Evolutionary conservation across 2,888 invertebrate genomes (phyloP), one percentile per base, ranked within the genome.

Genomic region (Syrista parreyssii): DNA sequence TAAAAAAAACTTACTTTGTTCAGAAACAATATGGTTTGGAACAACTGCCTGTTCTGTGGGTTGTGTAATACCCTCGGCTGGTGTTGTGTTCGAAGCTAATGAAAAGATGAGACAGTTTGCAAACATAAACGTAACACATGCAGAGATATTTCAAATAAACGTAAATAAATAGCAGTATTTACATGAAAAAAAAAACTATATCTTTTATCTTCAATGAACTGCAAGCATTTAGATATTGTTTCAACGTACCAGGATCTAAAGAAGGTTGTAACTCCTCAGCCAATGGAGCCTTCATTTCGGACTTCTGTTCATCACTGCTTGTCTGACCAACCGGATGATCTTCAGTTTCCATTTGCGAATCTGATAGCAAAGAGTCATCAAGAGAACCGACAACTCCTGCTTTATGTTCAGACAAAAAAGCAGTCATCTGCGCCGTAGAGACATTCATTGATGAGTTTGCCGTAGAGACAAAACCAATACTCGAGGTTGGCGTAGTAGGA

Each of bases 221-320:
- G 30, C 30, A 32, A 71, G 15, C 71, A 23, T 71, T 71, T 32
- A 15, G 15, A 71, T 12, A 15, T 71, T 30, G 12, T 71, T 71
- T 33, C 11, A 79, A 84, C 85, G 85, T 83, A 91, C 91, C 87
- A 71, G 90, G 81, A 85, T 90, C 89, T 69, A 90, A 77, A 35
- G 88, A 84, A 35, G 90, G 84, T 69, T 88, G 89, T 40, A 90
- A 82, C 73, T 90, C 89, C 23, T 90, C 90, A 12, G 85, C 80
- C 4, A 82, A 80, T 1, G 86, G 82, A 73, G 85, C 75, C 79
- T 90, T 89, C 33, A 76, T 74, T 9, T 82, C 84, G 1, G 82
- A 30, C 79, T 88, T 89, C 32, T 83, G 78, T 73, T 85, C 77
- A 12, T 80, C 76, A 55, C 40, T 78, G 23, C 74, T 34, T 33